Base-by-base conservation (phyloP, 2,888 invertebrate species). In the Lepidochitona cinerea region DNA sequence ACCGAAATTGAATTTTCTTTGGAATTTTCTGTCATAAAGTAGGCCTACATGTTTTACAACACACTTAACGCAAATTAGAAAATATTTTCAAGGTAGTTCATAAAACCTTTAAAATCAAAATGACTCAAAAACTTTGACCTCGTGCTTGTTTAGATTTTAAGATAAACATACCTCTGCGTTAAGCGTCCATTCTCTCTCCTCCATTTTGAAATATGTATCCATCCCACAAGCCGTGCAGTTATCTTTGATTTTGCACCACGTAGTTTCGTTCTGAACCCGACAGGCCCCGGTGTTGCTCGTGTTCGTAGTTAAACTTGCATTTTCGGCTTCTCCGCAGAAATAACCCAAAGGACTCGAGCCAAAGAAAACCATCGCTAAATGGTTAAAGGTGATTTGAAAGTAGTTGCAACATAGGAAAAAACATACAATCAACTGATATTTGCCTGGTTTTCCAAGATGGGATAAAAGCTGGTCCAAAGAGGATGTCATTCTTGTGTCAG, bases 171-270 rank as follows among this genome's bases (percentile, higher is more conserved):
- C 77, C 77, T 77, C 77, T 0, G 75, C 70, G 6, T 71, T 37
- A 52, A 77, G 70, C 33, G 70, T 70, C 70, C 70, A 70, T 59
- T 73, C 74, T n/a, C 59, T 73, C 37, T 77, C 77, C 33, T 67
- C 65, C 0, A 73, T 49, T 18, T n/a, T 23, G 7, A n/a, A 49
- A 7, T 18, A 71, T 23, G 49, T 68, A 0, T 49, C 36, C 3
- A 26, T 14, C 3, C 32, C 26, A 26, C 64, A 64, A 4, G 29
- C 32, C 26, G 64, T 64, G 7, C 64, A 64, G 64, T 33, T 49
- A 2, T 49, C 49, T 41, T 72, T 68, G 18, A 54, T 35, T 9
- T 75, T 66, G 18, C 18, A 67, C n/a, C 29, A 26, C n/a, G n/a
- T n/a, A n/a, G n/a, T n/a, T n/a, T n/a, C n/a, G n/a, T n/a, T n/a